Percentiles rank a stretch among this genome's conserved stretches.
Evolutionary conservation across 2,888 invertebrate genomes (phyloP).

Genomic region (Acrobasis consociella): DNA sequence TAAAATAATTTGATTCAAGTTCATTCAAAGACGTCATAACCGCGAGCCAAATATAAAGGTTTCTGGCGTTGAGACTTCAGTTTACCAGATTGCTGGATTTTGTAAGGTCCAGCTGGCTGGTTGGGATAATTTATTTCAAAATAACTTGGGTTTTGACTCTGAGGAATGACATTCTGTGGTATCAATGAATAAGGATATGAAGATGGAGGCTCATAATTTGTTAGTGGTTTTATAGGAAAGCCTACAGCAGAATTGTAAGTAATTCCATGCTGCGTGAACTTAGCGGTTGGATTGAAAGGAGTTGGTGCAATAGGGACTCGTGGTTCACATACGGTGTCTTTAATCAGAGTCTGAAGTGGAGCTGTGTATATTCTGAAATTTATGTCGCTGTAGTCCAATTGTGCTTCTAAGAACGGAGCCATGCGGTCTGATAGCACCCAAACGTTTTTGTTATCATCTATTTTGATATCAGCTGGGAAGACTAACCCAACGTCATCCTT

Average conservation of each 20-base stretch:
- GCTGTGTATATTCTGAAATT: constrained; percentile 90
- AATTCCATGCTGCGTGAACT: not conserved
- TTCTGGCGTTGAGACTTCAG: not conserved
- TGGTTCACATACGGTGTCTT: constrained; percentile 89
- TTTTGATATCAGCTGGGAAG: constrained; percentile 91
- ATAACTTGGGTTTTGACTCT: not conserved
- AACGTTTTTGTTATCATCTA: constrained; percentile 86
- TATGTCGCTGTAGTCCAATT: constrained; percentile 88
- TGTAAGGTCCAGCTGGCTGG: constrained; percentile 1
- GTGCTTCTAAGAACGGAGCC: constrained; percentile 88
- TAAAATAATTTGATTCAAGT: not conserved
- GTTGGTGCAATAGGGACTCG: constrained; percentile 28
- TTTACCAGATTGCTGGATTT: not conserved
- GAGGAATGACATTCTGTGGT: not conserved
- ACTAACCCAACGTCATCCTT: constrained; percentile 89
- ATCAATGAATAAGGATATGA: not conserved
- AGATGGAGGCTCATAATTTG: not conserved
- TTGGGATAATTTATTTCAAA: constrained; percentile 12
- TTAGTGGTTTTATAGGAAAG: not conserved
- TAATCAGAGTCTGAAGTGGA: constrained; percentile 84
- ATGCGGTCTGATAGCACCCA: constrained; percentile 93
- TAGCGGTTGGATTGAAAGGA: not conserved
- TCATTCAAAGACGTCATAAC: constrained; percentile 5
- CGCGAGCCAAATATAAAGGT: constrained; percentile 2
- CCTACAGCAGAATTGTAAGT: constrained; percentile 3